phyloP scores from a whole-genome alignment of 2,797 vertebrate species.

The Sebastes trivittatus region DNA sequence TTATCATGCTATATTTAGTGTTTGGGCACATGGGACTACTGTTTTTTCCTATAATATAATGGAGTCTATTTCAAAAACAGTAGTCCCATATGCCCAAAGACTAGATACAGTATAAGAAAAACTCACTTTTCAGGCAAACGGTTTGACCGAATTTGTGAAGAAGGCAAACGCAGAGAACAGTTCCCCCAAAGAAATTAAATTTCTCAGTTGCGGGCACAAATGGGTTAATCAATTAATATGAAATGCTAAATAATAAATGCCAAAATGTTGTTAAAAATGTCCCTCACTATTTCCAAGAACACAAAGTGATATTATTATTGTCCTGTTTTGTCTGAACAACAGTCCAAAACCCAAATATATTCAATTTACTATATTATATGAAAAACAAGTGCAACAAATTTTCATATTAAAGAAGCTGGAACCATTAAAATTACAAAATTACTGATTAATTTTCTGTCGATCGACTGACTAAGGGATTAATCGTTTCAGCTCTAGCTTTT shows the following conservation, averaged over 20 bases:
- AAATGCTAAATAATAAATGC: too few relatives aligned
- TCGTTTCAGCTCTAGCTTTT: background rate
- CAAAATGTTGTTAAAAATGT: background rate
- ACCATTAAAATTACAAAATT: background rate
- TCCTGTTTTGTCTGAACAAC: background rate
- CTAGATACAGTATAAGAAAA: too few relatives aligned
- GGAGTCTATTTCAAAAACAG: too few relatives aligned
- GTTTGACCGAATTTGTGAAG: too few relatives aligned
- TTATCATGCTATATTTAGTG: too few relatives aligned
- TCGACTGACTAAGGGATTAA: background rate
- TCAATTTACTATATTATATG: background rate
- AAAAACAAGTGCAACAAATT: background rate
- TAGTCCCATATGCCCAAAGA: too few relatives aligned
- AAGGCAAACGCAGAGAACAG: too few relatives aligned
- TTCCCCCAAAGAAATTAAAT: fast-evolving
- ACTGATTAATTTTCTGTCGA: background rate
- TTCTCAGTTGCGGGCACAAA: fast-evolving
- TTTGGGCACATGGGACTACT: too few relatives aligned
- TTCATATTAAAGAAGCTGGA: background rate
- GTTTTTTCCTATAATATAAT: too few relatives aligned
- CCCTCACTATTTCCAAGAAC: background rate
- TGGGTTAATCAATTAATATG: background rate
- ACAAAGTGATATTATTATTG: background rate
- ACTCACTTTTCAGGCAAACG: too few relatives aligned
- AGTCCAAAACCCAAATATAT: background rate